These are phyloP conservation scores for Syndactyla subalaris DNA, from an alignment of 2,797 vertebrate genomes.

Conservation along the genomic window DNA sequence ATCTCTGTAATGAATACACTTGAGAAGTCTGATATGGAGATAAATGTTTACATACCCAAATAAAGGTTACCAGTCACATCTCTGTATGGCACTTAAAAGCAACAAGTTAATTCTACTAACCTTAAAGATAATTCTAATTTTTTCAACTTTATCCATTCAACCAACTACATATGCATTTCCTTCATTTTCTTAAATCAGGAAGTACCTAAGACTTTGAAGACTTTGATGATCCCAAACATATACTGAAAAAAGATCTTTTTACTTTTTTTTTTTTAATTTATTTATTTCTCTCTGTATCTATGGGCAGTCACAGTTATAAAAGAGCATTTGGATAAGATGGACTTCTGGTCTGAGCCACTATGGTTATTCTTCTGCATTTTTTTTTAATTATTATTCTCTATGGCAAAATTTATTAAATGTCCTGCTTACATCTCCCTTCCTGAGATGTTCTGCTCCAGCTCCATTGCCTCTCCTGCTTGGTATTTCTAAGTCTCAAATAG, in stretches of 20 bases:
- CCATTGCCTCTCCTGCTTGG: neutral
- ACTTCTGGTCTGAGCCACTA: neutral
- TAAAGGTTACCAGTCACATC: constrained; percentile 26
- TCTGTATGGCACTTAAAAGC: neutral
- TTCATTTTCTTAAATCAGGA: neutral
- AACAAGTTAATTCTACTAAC: neutral
- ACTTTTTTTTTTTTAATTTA: fast-evolving
- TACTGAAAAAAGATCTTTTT: neutral
- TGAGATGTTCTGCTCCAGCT: neutral
- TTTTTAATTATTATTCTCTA: neutral
- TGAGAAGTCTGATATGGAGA: neutral
- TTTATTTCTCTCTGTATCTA: neutral
- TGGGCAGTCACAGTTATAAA: neutral
- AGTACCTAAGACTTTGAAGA: neutral
- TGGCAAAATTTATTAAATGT: neutral
- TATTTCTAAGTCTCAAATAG: neutral
- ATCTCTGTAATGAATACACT: constrained; percentile 7
- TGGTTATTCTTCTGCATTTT: neutral
- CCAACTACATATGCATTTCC: neutral
- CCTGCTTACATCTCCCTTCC: neutral
- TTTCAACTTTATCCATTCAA: neutral
- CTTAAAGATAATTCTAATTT: neutral
- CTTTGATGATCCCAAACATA: neutral
- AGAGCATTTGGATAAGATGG: neutral
- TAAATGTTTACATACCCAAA: constrained; percentile 33